Base-by-base conservation (phyloP, 64 coral and sea anemone genomes). In the Catalaphyllia jardinei region DNA sequence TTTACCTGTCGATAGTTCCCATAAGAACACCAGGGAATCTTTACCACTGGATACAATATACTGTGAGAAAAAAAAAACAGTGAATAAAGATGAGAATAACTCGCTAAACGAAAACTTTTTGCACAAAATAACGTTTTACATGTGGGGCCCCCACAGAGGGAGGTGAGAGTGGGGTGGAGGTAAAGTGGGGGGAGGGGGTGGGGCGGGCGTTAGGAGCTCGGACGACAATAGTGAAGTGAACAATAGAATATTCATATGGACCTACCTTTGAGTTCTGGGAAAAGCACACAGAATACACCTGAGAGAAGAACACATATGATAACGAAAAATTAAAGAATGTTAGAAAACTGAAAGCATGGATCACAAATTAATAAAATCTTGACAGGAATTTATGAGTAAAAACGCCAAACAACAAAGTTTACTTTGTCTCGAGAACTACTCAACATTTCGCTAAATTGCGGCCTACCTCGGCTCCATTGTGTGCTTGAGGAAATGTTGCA, bases 1-100 rank as follows among this genome's bases (percentile, higher is more conserved):
- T 67, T 93, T 79, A 98, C 96, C 96, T 86, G 96, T 98, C 1
- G 96, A 90, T 14, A 98, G 93, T 84, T 98, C 96, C 96, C 96
- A 98, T 20, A 98, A 76, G 46, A 93, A 98, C n/a, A 98, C 93
- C 38, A 90, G 74, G 22, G 93, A 95, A 31, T 98, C 96, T 76
- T 98, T 98, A 39, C 96, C 96, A 67, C 93, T 93, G 0, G 96
- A 95, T 88, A 98, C 89, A 46, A 98, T 31, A 89, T 98, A 98
- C 96, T 98, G 75, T 63, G 42, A 60, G 55, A 20, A 20, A 20
- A 60, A 64, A 20, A 20, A 20, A 63, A 71, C 9, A 92, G 87
- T 33, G 13, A 22, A 14, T 1, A 79, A 11, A 86, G 18, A 33
- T 46, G 42, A 46, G 42, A 46, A 57, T 16, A 57, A 57, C 11